Conservation (phyloP, 2,797 vertebrate species). For the Clarias platycephalus region DNA sequence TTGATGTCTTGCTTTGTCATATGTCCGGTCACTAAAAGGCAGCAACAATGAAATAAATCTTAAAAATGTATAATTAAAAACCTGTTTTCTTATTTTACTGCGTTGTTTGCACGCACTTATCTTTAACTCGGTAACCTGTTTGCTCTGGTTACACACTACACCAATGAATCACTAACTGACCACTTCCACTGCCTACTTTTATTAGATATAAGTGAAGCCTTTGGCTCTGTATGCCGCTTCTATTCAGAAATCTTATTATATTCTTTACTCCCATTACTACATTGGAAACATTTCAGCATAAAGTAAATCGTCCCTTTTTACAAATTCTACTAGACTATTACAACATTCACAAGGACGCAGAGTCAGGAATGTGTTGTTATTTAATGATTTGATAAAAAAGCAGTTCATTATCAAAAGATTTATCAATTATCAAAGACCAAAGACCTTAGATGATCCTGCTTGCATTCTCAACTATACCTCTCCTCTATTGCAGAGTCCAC, state of each 20-base stretch:
- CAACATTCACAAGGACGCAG: not conserved
- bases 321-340: not conserved
- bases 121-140: not conserved
- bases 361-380: not conserved
- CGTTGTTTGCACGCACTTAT: not conserved
- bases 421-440: not conserved
- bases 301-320: not conserved
- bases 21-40: too few species aligned
- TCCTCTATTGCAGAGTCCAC: not conserved
- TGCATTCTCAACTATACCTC: not conserved
- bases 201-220: not conserved
- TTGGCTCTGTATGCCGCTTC: not conserved
- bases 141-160: conserved; percentile 1
- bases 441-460: not conserved
- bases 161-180: conserved; percentile 7
- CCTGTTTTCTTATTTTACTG: not conserved
- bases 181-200: not conserved
- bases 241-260: not conserved
- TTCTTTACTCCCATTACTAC: not conserved
- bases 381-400: not conserved
- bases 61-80: not conserved
- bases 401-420: not conserved
- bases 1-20: not conserved
- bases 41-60: not conserved
- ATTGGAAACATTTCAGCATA: not conserved